Evolutionary conservation across 2,113 vertebrate genomes (phyloP).

Genomic region (Neotragus pygmaeus): DNA sequence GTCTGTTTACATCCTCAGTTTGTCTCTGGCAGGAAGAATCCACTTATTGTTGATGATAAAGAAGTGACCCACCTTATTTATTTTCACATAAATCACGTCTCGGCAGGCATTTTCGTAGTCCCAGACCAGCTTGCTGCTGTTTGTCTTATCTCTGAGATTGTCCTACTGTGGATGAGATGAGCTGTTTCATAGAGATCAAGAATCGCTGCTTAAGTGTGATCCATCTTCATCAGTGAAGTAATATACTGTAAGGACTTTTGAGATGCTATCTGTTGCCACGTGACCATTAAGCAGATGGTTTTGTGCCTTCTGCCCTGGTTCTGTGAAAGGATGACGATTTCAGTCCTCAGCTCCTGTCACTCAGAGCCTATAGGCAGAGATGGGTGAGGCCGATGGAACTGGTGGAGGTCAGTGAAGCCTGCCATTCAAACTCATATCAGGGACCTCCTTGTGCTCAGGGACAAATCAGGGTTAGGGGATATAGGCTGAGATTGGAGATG

Average conservation of each 20-base stretch:
- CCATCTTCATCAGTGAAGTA: constrained; percentile 37
- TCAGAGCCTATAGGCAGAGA: neutral
- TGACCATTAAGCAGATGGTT: neutral
- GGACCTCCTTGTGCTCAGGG: neutral
- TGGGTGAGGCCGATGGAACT: neutral
- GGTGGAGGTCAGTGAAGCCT: neutral
- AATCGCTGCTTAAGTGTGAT: neutral
- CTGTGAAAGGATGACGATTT: neutral
- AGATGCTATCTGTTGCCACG: neutral
- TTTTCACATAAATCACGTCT: constrained; percentile 40
- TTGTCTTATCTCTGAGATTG: constrained; percentile 15
- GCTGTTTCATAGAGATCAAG: neutral
- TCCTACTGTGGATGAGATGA: neutral
- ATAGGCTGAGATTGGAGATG: neutral
- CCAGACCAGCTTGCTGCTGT: neutral
- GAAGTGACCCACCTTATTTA: constrained; percentile 1
- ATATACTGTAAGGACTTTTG: neutral
- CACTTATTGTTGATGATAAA: constrained; percentile 9
- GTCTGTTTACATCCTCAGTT: neutral
- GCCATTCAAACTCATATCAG: neutral
- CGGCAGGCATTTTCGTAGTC: neutral
- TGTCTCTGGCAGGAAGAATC: neutral
- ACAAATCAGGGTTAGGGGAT: neutral
- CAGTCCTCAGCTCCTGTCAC: neutral
- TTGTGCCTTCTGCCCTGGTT: neutral